Percentiles rank a stretch among this genome's conserved stretches.
Evolutionary conservation across 1,140 invertebrate genomes (phyloP).

Genomic region (Drosophila takahashii): DNA sequence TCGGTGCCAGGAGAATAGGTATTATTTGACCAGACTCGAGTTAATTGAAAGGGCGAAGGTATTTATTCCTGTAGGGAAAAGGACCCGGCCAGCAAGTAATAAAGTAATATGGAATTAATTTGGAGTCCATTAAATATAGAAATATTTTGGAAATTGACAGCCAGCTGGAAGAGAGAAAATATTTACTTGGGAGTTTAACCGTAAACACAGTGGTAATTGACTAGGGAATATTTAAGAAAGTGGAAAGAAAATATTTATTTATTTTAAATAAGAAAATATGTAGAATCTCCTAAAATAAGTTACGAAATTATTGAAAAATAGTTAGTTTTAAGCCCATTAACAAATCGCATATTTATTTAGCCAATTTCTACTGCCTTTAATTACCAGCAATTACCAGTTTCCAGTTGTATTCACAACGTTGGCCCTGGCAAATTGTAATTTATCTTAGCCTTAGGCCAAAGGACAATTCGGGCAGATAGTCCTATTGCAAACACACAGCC

Average conservation of each 20-base stretch:
- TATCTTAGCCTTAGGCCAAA: conserved; percentile 52
- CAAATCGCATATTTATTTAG: conserved; percentile 10
- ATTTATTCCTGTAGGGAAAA: conserved; percentile 43
- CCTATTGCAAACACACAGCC: conserved; percentile 14
- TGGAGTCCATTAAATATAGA: conserved; percentile 49
- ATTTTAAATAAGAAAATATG: background rate
- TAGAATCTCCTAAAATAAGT: background rate
- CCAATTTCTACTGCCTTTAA: conserved; percentile 18
- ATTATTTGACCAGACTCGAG: conserved; percentile 50
- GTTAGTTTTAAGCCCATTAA: background rate
- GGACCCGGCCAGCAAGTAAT: conserved; percentile 31
- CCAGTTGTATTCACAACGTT: conserved; percentile 28
- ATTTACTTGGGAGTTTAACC: conserved; percentile 19
- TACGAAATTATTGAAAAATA: background rate
- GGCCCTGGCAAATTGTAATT: conserved; percentile 51
- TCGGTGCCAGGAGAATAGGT: conserved; percentile 31
- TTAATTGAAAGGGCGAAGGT: conserved; percentile 66
- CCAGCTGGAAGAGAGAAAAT: conserved; percentile 6
- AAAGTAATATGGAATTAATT: conserved; percentile 66
- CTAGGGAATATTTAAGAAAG: too few relatives aligned
- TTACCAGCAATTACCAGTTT: conserved; percentile 47
- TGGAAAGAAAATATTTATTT: background rate
- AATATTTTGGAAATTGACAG: conserved; percentile 54
- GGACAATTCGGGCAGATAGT: conserved; percentile 40
- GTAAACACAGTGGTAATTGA: conserved; percentile 29